phyloP scores from a whole-genome alignment of 2,888 invertebrate genomes.

The Perizoma affinitatum region DNA sequence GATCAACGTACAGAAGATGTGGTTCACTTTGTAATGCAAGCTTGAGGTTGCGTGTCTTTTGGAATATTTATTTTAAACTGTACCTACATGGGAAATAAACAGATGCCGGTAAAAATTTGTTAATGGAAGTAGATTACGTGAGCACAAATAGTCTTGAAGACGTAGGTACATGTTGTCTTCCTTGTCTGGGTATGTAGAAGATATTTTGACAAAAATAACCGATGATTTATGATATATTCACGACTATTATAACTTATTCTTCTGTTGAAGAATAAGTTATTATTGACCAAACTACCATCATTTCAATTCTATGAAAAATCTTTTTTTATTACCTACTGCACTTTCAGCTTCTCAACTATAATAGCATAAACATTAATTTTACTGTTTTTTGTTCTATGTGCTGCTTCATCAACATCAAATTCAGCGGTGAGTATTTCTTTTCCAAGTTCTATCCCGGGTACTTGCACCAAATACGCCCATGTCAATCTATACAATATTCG shows the following conservation, averaged over 20 bases:
- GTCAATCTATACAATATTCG: conserved; percentile 5
- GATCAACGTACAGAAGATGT: conserved; percentile 54
- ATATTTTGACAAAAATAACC: conserved; percentile 23
- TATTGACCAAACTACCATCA: too few relatives aligned
- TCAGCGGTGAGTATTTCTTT: conserved; percentile 70
- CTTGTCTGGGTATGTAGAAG: conserved; percentile 63
- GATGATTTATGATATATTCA: too few relatives aligned
- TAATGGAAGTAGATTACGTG: conserved; percentile 67
- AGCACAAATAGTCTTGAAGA: conserved; percentile 72
- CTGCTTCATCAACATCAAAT: conserved; percentile 48
- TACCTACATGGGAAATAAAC: conserved; percentile 34
- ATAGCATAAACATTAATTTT: conserved; percentile 8
- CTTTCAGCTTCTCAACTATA: too few relatives aligned
- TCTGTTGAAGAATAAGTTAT: too few relatives aligned
- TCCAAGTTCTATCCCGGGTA: conserved; percentile 4
- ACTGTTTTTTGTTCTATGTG: conserved; percentile 74
- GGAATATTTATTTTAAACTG: conserved; percentile 39
- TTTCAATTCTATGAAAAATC: too few relatives aligned
- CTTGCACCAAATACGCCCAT: background rate
- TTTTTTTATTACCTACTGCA: background rate
- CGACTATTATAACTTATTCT: too few relatives aligned
- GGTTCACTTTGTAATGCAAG: conserved; percentile 53
- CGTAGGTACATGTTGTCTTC: conserved; percentile 76
- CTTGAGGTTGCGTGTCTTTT: conserved; percentile 51
- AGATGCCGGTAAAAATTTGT: conserved; percentile 34